Evolutionary conservation across 2,888 invertebrate species (phyloP).

Genomic region (Ophion ellenae): DNA sequence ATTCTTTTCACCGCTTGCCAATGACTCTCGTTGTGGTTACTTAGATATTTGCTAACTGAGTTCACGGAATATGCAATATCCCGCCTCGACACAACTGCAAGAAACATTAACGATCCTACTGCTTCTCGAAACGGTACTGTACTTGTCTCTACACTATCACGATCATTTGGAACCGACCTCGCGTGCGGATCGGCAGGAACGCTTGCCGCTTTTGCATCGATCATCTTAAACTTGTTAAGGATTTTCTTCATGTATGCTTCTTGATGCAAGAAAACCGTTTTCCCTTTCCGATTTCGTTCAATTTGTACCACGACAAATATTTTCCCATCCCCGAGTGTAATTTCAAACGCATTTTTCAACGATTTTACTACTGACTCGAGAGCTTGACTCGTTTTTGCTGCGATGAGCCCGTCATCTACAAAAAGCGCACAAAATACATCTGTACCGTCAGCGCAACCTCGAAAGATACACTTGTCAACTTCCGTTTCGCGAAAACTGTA

Average conservation of each 20-base stretch:
- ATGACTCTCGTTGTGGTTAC: no score
- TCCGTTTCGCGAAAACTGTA: no score
- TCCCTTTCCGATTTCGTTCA: not conserved
- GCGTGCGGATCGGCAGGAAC: not conserved
- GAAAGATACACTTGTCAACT: not conserved
- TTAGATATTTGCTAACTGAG: no score
- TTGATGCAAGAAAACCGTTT: not conserved
- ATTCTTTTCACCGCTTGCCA: no score
- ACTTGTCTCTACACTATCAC: not conserved
- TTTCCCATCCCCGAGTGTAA: conserved; percentile 5
- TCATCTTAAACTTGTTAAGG: no score
- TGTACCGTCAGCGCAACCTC: not conserved
- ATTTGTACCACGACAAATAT: conserved; percentile 33
- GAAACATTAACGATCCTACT: no score
- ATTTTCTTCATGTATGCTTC: no score
- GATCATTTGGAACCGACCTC: not conserved
- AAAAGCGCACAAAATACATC: not conserved
- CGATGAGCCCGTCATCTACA: not conserved
- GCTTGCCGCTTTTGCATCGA: no score
- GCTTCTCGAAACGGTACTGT: not conserved
- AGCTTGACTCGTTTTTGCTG: not conserved
- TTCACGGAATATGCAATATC: no score
- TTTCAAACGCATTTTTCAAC: not conserved
- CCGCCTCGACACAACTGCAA: no score
- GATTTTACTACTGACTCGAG: not conserved